Percentiles rank a stretch among this genome's conserved stretches.
These are phyloP conservation scores for Lasioglossum leucozonium DNA, from an alignment of 2,888 invertebrate species.

Conservation along the genomic window DNA sequence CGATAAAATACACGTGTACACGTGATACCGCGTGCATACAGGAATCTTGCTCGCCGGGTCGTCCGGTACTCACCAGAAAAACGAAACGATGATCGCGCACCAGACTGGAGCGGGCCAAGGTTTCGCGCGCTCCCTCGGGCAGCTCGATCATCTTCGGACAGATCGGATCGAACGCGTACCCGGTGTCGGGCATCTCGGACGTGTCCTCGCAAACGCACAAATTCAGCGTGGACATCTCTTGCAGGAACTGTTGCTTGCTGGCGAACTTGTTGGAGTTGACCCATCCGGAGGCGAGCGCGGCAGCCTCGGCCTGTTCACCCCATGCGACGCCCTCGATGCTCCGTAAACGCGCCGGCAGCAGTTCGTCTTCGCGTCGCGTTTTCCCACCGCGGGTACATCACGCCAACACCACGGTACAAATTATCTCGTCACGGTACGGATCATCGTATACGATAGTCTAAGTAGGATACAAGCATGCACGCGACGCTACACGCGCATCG, in stretches of 20 bases:
- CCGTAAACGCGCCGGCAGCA: constrained; percentile 90
- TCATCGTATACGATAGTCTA: constrained; percentile 2
- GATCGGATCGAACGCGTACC: constrained; percentile 86
- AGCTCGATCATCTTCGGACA: constrained; percentile 88
- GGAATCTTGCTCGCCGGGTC: no score
- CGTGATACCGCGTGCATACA: no score
- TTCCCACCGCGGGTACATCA: not conserved
- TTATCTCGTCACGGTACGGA: constrained; percentile 8
- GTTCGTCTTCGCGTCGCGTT: constrained; percentile 84
- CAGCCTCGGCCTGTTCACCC: constrained; percentile 82
- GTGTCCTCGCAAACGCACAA: constrained; percentile 84
- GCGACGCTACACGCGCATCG: not conserved
- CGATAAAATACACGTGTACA: no score
- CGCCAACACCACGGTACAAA: constrained; percentile 5
- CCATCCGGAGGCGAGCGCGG: constrained; percentile 90
- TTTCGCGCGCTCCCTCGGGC: constrained; percentile 86
- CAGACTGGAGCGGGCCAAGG: constrained; percentile 86
- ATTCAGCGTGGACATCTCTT: constrained; percentile 85
- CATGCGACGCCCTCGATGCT: constrained; percentile 88
- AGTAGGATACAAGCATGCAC: not conserved
- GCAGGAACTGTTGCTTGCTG: constrained; percentile 85
- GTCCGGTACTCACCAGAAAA: constrained; percentile 85
- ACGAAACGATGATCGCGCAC: constrained; percentile 86
- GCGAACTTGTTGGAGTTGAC: constrained; percentile 90
- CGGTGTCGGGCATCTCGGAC: constrained; percentile 79